phyloP scores from a whole-genome alignment of 2,888 invertebrate genomes.

The Xanthorhoe designata region DNA sequence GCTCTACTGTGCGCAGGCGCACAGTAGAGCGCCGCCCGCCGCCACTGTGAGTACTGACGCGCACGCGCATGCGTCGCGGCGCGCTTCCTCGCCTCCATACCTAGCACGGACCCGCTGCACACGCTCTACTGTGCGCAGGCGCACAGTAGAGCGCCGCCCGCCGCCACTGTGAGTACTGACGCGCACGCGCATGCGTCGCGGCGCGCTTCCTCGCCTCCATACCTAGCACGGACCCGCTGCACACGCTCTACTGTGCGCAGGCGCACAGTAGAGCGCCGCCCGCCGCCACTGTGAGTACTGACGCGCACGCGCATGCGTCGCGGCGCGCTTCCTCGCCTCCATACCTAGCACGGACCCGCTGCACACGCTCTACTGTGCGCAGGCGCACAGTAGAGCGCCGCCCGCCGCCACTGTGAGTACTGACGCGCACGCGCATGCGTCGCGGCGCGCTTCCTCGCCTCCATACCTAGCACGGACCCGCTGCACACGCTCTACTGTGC shows the following conservation, averaged over 20 bases:
- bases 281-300: conserved; percentile 81
- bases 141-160: conserved; percentile 91
- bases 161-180: conserved; percentile 80
- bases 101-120: conserved; percentile 95
- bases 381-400: conserved; percentile 94
- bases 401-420: conserved; percentile 78
- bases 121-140: conserved; percentile 97
- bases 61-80: conserved; percentile 94
- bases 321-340: conserved; percentile 95
- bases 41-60: conserved; percentile 91
- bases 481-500: conserved; percentile 97
- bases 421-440: conserved; percentile 81
- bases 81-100: conserved; percentile 94
- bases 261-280: conserved; percentile 92
- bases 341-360: conserved; percentile 94
- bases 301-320: conserved; percentile 93
- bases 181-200: conserved; percentile 94
- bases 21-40: conserved; percentile 92
- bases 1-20: conserved; percentile 95
- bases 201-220: conserved; percentile 95
- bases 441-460: conserved; percentile 94
- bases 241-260: conserved; percentile 96
- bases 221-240: conserved; percentile 94
- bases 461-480: conserved; percentile 94
- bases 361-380: conserved; percentile 96